Evolutionary conservation across 2,113 vertebrate genomes (phyloP).

Genomic region (Melanostigma gelatinosum): DNA sequence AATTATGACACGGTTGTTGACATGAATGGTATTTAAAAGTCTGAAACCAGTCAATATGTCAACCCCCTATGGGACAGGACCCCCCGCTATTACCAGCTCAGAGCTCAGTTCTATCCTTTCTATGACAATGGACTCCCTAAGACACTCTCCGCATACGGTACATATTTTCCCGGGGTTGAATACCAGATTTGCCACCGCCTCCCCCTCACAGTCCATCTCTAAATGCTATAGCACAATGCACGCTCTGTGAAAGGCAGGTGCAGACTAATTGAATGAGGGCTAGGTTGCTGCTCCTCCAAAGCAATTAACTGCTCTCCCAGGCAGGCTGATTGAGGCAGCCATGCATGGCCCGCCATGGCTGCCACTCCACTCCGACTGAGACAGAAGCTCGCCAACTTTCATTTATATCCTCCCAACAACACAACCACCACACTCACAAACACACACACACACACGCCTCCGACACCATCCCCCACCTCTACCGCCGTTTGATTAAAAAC

Average conservation of each 20-base stretch:
- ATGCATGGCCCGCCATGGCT: constrained; percentile 58
- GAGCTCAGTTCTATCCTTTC: too few relatives aligned
- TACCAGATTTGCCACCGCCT: not conserved
- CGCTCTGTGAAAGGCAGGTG: constrained; percentile 66
- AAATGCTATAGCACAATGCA: constrained; percentile 9
- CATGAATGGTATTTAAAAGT: constrained; percentile 17
- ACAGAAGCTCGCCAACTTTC: constrained; percentile 33
- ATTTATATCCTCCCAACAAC: constrained; percentile 24
- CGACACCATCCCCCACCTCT: not conserved
- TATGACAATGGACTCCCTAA: too few relatives aligned
- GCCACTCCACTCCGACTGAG: constrained; percentile 43
- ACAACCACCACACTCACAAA: not conserved
- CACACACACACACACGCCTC: not conserved
- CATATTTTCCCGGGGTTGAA: not conserved
- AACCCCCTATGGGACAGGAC: not conserved
- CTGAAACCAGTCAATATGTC: constrained; percentile 32
- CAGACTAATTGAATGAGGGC: constrained; percentile 75
- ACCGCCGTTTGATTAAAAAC: not conserved
- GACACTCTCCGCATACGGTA: too few relatives aligned
- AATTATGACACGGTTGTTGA: constrained; percentile 28
- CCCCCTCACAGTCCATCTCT: not conserved
- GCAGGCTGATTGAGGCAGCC: constrained; percentile 74
- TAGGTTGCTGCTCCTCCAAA: constrained; percentile 70
- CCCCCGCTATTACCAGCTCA: too few relatives aligned
- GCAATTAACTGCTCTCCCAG: constrained; percentile 78